These are phyloP conservation scores for Helarctos malayanus DNA, from an alignment of 2,797 vertebrate species.

Conservation along the genomic window DNA sequence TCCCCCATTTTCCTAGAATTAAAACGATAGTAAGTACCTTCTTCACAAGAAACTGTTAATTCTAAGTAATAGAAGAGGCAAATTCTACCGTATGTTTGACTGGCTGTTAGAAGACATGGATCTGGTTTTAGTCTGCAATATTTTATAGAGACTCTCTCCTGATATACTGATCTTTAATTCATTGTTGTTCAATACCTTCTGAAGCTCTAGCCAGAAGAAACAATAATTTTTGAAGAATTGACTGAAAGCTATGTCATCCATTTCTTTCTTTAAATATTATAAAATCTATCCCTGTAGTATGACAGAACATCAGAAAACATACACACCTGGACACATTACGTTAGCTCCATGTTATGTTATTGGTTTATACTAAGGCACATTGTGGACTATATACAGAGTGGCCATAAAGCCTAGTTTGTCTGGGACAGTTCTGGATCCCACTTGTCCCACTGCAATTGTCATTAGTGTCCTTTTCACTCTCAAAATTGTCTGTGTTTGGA, in stretches of 20 bases:
- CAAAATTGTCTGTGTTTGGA: neutral
- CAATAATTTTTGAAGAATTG: conserved; percentile 39
- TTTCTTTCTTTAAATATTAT: neutral
- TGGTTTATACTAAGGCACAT: neutral
- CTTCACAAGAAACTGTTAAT: neutral
- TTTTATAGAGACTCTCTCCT: neutral
- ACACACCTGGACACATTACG: neutral
- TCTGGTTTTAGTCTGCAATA: conserved; percentile 34
- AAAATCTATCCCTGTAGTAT: neutral
- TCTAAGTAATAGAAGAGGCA: conserved; percentile 1
- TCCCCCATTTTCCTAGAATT: neutral
- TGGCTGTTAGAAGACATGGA: neutral
- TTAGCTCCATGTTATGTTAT: neutral
- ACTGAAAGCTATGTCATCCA: neutral
- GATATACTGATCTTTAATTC: neutral
- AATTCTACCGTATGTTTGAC: neutral
- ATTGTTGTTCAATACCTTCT: neutral
- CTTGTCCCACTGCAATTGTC: neutral
- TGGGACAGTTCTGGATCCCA: neutral
- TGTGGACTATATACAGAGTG: neutral
- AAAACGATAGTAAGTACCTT: conserved; percentile 26
- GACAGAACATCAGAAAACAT: neutral
- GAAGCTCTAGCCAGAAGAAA: neutral
- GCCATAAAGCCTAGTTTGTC: neutral
- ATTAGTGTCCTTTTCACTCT: neutral